A percentile compares a stretch with the other conserved stretches of the same genome.
phyloP scores from a whole-genome alignment of 1,140 invertebrate genomes.

The Periplaneta americana region DNA sequence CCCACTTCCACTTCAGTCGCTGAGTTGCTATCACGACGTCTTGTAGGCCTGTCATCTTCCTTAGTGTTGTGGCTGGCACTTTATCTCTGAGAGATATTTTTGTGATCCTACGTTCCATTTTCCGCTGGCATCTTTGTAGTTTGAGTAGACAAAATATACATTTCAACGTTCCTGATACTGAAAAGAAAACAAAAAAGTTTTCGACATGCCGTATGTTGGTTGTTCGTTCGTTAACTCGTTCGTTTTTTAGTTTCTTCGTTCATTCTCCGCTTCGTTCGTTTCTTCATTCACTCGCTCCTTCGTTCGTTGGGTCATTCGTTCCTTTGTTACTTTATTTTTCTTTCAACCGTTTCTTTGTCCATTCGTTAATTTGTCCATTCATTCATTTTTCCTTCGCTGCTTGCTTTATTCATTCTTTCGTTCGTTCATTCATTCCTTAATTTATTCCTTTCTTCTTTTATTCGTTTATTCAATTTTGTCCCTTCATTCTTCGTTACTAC shows the following conservation, averaged over 20 bases:
- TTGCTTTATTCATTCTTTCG: not conserved
- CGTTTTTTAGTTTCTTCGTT: not conserved
- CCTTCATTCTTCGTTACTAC: not conserved
- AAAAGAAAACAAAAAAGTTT: too few species aligned
- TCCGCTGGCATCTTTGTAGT: too few species aligned
- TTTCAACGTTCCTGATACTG: too few species aligned
- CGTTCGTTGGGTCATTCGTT: not conserved
- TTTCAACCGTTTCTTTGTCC: not conserved
- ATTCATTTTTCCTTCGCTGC: not conserved
- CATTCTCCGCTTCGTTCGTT: not conserved
- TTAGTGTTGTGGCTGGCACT: too few species aligned
- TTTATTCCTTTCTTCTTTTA: not conserved
- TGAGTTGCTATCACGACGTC: too few species aligned
- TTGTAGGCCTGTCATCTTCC: too few species aligned
- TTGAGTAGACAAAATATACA: too few species aligned
- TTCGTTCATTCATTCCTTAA: not conserved
- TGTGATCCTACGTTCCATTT: too few species aligned
- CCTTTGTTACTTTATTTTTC: not conserved
- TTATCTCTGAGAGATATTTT: too few species aligned
- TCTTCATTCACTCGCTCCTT: not conserved
- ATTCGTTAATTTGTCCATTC: not conserved
- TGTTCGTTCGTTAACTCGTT: not conserved
- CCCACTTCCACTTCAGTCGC: too few species aligned
- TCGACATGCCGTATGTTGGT: not conserved
- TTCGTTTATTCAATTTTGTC: not conserved